These are phyloP conservation scores for Chaetogeoica ovagalla DNA, from an alignment of 2,888 invertebrate genomes.

Conservation along the genomic window DNA sequence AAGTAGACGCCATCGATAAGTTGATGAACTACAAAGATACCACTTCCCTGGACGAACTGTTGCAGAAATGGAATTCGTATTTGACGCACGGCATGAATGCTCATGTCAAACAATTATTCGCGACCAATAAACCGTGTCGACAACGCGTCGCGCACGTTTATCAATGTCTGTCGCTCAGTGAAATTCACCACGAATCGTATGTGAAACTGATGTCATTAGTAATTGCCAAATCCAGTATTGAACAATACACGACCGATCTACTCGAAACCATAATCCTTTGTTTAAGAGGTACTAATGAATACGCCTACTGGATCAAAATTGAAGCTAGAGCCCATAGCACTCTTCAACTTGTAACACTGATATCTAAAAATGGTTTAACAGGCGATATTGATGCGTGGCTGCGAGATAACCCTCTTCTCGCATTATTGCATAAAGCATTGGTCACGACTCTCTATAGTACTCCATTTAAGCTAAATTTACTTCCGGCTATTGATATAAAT, in stretches of 20 bases:
- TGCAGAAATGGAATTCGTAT: slow-evolving; percentile 32
- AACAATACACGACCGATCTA: slow-evolving; percentile 37
- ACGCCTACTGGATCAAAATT: slow-evolving; percentile 33
- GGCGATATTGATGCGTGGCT: slow-evolving; percentile 15
- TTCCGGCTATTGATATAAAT: slow-evolving; percentile 25
- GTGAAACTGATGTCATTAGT: slow-evolving; percentile 15
- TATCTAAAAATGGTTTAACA: slow-evolving; percentile 26
- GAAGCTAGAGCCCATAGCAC: slow-evolving; percentile 11
- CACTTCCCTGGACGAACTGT: slow-evolving; percentile 11
- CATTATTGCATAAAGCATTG: slow-evolving; percentile 33
- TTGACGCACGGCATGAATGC: slow-evolving; percentile 26
- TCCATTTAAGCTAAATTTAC: slow-evolving; percentile 37
- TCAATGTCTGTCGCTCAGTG: slow-evolving; percentile 12
- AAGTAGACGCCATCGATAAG: slow-evolving; percentile 29
- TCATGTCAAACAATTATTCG: slow-evolving; percentile 42
- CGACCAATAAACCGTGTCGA: slow-evolving; percentile 23
- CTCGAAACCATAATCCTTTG: slow-evolving; percentile 41
- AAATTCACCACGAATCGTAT: slow-evolving; percentile 30
- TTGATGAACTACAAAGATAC: slow-evolving; percentile 34
- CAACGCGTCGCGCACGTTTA: slow-evolving; percentile 28
- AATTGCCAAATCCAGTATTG: slow-evolving; percentile 26
- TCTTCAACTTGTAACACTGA: slow-evolving; percentile 10
- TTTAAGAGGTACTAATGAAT: slow-evolving; percentile 46
- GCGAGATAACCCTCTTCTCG: slow-evolving; percentile 11
- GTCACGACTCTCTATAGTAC: slow-evolving; percentile 30